Percentiles rank a stretch among this genome's conserved stretches.
Conservation (phyloP, 2,113 vertebrate genomes). For the Stercorarius parasiticus region DNA sequence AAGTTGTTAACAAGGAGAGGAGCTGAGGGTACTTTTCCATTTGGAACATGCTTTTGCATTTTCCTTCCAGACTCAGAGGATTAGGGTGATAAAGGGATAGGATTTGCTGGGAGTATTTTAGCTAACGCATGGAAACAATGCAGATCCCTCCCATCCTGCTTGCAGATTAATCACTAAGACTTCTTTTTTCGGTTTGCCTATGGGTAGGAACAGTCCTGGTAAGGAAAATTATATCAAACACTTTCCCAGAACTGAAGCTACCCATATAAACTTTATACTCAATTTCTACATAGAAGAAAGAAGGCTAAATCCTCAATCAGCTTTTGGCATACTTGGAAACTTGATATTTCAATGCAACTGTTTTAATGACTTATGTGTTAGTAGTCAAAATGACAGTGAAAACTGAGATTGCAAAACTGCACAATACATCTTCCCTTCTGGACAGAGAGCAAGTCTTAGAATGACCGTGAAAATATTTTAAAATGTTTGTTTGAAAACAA, state of each 20-base stretch:
- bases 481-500: background rate
- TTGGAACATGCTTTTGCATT: background rate
- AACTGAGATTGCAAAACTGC: background rate
- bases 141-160: background rate
- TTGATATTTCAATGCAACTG: background rate
- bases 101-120: constrained; percentile 26
- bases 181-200: background rate
- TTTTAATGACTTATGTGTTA: background rate
- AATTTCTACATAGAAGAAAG: background rate
- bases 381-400: background rate
- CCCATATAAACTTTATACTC: background rate
- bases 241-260: background rate
- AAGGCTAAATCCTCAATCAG: background rate
- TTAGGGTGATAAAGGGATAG: constrained; percentile 36
- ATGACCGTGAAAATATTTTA: background rate
- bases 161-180: background rate
- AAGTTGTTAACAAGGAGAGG: background rate
- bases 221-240: background rate
- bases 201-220: background rate
- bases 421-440: background rate
- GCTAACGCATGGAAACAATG: background rate
- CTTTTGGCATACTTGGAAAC: background rate
- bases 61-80: constrained; percentile 16
- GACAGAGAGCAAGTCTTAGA: background rate
- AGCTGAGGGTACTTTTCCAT: background rate